phyloP scores from a whole-genome alignment of 2,113 vertebrate species.

The Pomatostomus ruficeps region DNA sequence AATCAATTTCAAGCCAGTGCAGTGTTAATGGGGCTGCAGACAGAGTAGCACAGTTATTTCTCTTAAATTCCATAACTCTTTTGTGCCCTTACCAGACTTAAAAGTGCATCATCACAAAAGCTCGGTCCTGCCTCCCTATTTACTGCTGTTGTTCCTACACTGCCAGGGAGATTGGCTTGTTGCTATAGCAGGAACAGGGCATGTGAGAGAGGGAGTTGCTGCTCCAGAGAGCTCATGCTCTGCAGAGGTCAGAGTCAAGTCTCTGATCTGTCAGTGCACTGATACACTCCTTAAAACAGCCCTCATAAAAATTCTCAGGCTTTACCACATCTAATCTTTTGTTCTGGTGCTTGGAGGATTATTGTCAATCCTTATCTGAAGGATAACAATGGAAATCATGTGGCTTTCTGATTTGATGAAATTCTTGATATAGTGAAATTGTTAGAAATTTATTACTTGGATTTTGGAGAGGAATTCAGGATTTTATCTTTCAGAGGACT shows the following conservation, averaged over 20 bases:
- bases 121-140: not conserved
- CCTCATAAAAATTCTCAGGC: not conserved
- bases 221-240: not conserved
- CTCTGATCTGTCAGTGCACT: conserved; percentile 7
- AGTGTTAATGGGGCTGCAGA: not conserved
- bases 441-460: not conserved
- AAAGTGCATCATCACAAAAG: not conserved
- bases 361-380: not conserved
- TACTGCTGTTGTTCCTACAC: not conserved
- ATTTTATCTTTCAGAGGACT: not conserved
- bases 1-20: not conserved
- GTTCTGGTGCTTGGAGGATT: not conserved
- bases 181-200: not conserved
- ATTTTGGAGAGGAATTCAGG: not conserved
- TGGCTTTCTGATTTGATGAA: not conserved
- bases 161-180: not conserved
- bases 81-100: not conserved
- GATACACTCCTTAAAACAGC: not conserved
- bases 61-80: not conserved
- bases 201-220: not conserved
- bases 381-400: not conserved
- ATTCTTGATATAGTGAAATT: not conserved
- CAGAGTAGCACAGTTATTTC: not conserved
- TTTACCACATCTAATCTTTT: not conserved
- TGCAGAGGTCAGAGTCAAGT: not conserved